Evolutionary conservation across 2,888 invertebrate genomes (phyloP).

Genomic region (Synergus gifuensis): DNA sequence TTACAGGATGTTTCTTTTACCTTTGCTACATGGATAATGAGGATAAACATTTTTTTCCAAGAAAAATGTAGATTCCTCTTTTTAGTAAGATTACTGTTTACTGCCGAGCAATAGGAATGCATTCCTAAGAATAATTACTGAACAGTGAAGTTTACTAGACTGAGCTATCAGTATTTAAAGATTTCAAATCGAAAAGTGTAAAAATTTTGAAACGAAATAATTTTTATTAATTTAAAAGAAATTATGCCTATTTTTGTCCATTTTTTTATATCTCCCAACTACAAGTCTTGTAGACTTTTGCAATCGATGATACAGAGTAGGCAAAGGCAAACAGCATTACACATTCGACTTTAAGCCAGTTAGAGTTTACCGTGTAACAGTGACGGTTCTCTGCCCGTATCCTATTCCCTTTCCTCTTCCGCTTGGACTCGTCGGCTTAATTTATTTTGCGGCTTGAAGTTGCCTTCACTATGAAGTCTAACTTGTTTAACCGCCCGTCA

Average conservation of each 20-base stretch:
- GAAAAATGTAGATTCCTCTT: not conserved
- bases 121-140: too few species aligned
- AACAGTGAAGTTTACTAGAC: too few species aligned
- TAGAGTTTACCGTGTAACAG: slow-evolving; percentile 42
- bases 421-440: slow-evolving; percentile 49
- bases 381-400: slow-evolving; percentile 45
- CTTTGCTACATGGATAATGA: not conserved
- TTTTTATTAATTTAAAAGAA: not conserved
- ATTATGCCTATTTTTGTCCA: not conserved
- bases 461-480: slow-evolving; percentile 52
- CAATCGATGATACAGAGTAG: slow-evolving; percentile 19
- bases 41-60: not conserved
- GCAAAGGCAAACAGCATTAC: slow-evolving; percentile 33
- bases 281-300: slow-evolving; percentile 5
- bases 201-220: too few species aligned
- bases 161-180: too few species aligned
- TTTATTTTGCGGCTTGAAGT: slow-evolving; percentile 60
- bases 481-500: slow-evolving; percentile 55
- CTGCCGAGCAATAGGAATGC: too few species aligned
- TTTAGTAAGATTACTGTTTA: not conserved
- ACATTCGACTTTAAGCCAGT: slow-evolving; percentile 26
- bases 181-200: too few species aligned
- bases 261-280: not conserved
- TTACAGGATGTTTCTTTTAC: not conserved
- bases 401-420: slow-evolving; percentile 24